Evolutionary conservation across 2,797 vertebrate genomes (phyloP).

Genomic region (Centroberyx gerrardi): DNA sequence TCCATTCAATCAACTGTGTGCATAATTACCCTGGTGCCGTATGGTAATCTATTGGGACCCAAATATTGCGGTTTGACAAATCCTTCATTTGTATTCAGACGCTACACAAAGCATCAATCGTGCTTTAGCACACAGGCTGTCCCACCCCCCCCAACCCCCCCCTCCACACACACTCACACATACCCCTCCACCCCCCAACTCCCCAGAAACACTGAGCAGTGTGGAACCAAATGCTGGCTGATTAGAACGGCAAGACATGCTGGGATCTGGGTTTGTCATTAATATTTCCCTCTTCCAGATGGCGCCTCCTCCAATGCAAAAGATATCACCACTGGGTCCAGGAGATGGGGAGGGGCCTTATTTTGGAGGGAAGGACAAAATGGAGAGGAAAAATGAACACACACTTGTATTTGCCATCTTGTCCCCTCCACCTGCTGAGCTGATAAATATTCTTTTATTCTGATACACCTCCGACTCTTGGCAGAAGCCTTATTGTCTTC

Average conservation of each 20-base stretch:
- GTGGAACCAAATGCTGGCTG: conserved; percentile 78
- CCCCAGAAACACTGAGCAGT: conserved; percentile 79
- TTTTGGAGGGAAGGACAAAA: conserved; percentile 61
- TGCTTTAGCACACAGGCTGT: conserved; percentile 81
- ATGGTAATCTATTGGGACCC: conserved; percentile 88
- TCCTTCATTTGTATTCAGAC: conserved; percentile 89
- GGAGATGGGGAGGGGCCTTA: conserved; percentile 58
- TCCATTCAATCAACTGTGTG: conserved; percentile 88
- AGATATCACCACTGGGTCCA: conserved; percentile 75
- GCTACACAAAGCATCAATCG: conserved; percentile 88
- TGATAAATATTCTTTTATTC: neutral
- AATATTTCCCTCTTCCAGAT: conserved; percentile 87
- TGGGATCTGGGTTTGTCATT: conserved; percentile 85
- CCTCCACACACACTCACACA: conserved; percentile 35
- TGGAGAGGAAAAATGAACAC: conserved; percentile 36
- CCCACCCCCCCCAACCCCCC: conserved; percentile 63
- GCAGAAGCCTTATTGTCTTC: neutral
- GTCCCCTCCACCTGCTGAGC: neutral
- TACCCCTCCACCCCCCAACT: conserved; percentile 59
- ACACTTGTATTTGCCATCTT: conserved; percentile 47
- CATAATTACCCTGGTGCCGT: conserved; percentile 87
- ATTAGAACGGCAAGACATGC: conserved; percentile 85
- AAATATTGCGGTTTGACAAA: conserved; percentile 90
- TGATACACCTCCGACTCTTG: neutral
- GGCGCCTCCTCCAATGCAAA: conserved; percentile 81